These are phyloP conservation scores for Congeria kusceri DNA, from an alignment of 2,888 invertebrate species.

Conservation along the genomic window DNA sequence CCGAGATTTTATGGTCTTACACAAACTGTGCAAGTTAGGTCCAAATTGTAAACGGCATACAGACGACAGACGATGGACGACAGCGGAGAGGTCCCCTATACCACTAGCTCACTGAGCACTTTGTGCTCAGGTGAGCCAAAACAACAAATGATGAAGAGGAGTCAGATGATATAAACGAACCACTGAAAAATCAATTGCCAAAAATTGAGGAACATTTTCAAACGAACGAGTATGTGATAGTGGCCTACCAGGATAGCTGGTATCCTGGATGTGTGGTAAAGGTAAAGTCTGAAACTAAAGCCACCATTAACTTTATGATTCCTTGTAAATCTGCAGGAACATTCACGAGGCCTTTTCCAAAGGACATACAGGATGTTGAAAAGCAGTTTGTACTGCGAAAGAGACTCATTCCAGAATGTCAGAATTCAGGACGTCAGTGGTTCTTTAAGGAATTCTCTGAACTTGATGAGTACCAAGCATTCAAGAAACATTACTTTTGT, in stretches of 20 bases:
- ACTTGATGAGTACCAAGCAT: slow-evolving; percentile 2
- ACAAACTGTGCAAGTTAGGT: too few relatives aligned
- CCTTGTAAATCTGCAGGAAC: slow-evolving; percentile 9
- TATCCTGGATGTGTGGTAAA: slow-evolving; percentile 3
- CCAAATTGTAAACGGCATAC: too few relatives aligned
- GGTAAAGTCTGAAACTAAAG: neutral
- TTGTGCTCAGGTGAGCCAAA: too few relatives aligned
- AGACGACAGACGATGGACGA: too few relatives aligned
- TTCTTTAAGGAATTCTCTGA: slow-evolving; percentile 7
- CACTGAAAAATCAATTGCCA: neutral
- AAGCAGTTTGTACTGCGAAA: slow-evolving; percentile 7
- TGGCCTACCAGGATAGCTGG: slow-evolving; percentile 36
- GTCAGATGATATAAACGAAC: neutral
- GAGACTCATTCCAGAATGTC: slow-evolving; percentile 17
- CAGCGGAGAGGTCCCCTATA: too few relatives aligned
- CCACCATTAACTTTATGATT: slow-evolving; percentile 6
- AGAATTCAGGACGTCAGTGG: slow-evolving; percentile 23
- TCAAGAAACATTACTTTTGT: slow-evolving; percentile 2
- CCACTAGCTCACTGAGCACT: too few relatives aligned
- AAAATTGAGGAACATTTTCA: neutral
- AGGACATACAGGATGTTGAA: slow-evolving; percentile 8
- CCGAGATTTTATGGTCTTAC: too few relatives aligned
- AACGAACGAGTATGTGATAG: slow-evolving; percentile 28
- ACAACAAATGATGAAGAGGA: too few relatives aligned
- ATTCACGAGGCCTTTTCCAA: slow-evolving; percentile 13